Conservation (phyloP, 2,113 vertebrate species). For the Aphyosemion australe region DNA sequence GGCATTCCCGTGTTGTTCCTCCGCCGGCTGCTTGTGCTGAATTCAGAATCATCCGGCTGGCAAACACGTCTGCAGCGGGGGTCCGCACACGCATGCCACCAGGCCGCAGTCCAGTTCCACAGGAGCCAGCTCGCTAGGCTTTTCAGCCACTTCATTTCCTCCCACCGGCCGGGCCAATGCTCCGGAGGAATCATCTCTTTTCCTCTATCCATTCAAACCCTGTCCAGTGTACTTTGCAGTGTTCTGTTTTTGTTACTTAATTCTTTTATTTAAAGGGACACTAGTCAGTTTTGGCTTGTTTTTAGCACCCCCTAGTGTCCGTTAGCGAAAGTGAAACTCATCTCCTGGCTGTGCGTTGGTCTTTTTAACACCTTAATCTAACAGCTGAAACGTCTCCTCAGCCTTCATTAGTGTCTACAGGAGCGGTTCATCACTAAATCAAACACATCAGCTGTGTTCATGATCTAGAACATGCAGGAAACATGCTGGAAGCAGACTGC, state of each 20-base stretch:
- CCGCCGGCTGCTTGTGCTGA: slow-evolving; percentile 28
- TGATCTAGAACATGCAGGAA: no score
- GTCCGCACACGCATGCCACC: slow-evolving; percentile 17
- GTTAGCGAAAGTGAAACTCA: no score
- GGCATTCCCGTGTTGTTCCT: slow-evolving; percentile 30
- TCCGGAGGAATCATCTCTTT: not conserved
- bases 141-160: slow-evolving; percentile 25
- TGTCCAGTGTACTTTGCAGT: slow-evolving; percentile 9
- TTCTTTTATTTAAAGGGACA: no score
- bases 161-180: slow-evolving; percentile 14
- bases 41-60: slow-evolving; percentile 48
- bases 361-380: no score
- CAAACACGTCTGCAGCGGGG: slow-evolving; percentile 31
- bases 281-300: no score
- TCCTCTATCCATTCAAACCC: not conserved
- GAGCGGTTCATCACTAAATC: no score
- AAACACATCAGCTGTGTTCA: no score
- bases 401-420: no score
- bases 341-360: no score
- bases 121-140: slow-evolving; percentile 26
- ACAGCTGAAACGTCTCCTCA: no score
- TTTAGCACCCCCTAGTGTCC: no score
- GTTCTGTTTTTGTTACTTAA: slow-evolving; percentile 20
- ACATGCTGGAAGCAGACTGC: no score
- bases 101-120: slow-evolving; percentile 26